Percentiles rank a stretch among this genome's conserved stretches.
Evolutionary conservation across 53 echinoderm and acorn worm species (phyloP).

Genomic region (Antedon mediterranea): DNA sequence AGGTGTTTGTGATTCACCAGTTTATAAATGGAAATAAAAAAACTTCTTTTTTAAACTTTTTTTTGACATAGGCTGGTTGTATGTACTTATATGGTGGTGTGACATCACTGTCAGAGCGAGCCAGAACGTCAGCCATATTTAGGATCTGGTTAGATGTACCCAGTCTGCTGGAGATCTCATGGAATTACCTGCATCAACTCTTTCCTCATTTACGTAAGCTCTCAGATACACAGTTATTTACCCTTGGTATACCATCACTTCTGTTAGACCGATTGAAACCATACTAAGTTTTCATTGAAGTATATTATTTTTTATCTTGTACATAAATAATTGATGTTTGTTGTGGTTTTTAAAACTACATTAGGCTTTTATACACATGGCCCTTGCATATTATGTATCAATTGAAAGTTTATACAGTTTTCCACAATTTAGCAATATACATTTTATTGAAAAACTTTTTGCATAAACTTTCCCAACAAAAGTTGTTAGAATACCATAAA

Average conservation of each 20-base stretch:
- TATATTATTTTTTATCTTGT: too few species aligned
- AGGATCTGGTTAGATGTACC: conserved; percentile 55
- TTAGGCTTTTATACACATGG: too few species aligned
- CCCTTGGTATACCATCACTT: background rate
- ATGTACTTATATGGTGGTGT: conserved; percentile 75
- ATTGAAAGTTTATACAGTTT: too few species aligned
- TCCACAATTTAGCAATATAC: too few species aligned
- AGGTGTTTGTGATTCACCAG: too few species aligned
- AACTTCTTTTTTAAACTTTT: background rate
- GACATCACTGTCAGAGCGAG: conserved; percentile 17
- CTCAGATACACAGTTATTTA: background rate
- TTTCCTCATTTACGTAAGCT: background rate
- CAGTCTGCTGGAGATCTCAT: conserved; percentile 32
- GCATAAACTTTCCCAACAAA: too few species aligned
- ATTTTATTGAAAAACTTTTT: too few species aligned
- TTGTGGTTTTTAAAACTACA: too few species aligned
- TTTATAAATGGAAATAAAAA: too few species aligned
- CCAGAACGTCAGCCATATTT: conserved; percentile 34
- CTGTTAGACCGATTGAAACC: background rate
- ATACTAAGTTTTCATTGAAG: background rate
- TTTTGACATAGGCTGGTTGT: conserved; percentile 37
- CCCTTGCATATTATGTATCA: too few species aligned
- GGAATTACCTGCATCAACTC: conserved; percentile 4
- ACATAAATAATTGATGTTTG: too few species aligned
- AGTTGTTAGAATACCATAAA: too few species aligned